phyloP scores from a whole-genome alignment of 2,888 invertebrate species.

The Anticlea derivata region DNA sequence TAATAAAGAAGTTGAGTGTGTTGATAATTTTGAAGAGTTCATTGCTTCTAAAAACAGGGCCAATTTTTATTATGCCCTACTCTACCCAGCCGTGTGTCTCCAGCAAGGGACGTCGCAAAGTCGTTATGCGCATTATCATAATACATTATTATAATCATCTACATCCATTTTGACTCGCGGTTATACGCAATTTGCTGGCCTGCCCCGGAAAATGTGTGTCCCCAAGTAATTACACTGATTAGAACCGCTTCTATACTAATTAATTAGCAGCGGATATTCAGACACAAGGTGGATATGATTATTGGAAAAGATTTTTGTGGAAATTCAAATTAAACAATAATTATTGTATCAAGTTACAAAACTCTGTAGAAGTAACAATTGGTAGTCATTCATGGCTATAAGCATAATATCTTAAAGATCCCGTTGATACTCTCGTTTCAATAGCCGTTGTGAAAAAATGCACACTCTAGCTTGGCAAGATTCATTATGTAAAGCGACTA shows the following conservation, averaged over 20 bases:
- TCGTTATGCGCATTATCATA: conserved; percentile 64
- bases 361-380: too few relatives aligned
- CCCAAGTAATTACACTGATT: conserved; percentile 49
- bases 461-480: too few relatives aligned
- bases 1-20: too few relatives aligned
- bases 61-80: conserved; percentile 17
- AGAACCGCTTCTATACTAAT: conserved; percentile 30
- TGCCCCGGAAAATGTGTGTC: conserved; percentile 48
- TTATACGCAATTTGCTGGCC: conserved; percentile 51
- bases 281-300: background rate
- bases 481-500: too few relatives aligned
- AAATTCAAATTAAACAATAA: background rate
- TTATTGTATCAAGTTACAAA: background rate
- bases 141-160: conserved; percentile 64
- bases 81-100: conserved; percentile 41
- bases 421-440: too few relatives aligned
- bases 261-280: conserved; percentile 26
- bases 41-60: background rate
- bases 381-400: too few relatives aligned
- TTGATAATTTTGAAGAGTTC: too few relatives aligned
- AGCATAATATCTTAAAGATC: too few relatives aligned
- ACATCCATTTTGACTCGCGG: conserved; percentile 51
- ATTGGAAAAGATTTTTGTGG: conserved; percentile 1
- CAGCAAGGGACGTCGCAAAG: conserved; percentile 44
- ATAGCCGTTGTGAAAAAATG: too few relatives aligned